Evolutionary conservation across 2,113 vertebrate species (phyloP), one percentile per base, ranked within the genome.

Genomic region (Astatoreochromis straeleni): DNA sequence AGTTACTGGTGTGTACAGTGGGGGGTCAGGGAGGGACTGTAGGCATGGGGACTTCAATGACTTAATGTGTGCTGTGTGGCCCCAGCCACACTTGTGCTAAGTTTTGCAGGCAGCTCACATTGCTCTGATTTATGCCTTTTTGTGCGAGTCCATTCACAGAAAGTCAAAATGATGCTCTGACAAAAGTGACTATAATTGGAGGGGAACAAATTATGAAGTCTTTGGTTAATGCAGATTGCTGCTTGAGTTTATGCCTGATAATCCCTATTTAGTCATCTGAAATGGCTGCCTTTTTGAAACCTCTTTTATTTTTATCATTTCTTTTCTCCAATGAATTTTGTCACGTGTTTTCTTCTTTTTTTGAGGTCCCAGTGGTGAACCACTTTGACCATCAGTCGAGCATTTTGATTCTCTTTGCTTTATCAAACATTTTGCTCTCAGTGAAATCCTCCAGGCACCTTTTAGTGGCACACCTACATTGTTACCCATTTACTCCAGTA

Each of bases 141-240:
- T 91, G 80, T 90, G 49, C 5, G 3, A 85, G 73, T 87, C 88
- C 49, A 81, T 57, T 90, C 19, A 80, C 57, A 86, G 82, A 91
- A 92, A 85, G 70, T 85, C 65, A 81, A 88, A 94, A 86, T 91
- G 88, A 90, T 88, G 85, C 86, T 65, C 73, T 80, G 85, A 88
- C 87, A 91, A 93, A 93, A 92, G 83, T 89, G 88, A 85, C 83
- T 88, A 87, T 91, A 90, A 93, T 93, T 94, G 90, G 85, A 89
- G 87, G 91, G 83, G 89, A 94, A 88, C 73, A 89, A 87, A 94
- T 92, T 84, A 91, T 91, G 40, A 89, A 85, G 42, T 88, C 88
- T 94, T 91, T 93, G 87, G 87, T 89, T 93, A 89, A 92, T 91
- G 81, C 85, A 92, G 89, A 92, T 94, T 94, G 92, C 91, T 88